Conservation (phyloP, 37 sponge, comb jelly and placozoan species). For the Beroe forskalii region DNA sequence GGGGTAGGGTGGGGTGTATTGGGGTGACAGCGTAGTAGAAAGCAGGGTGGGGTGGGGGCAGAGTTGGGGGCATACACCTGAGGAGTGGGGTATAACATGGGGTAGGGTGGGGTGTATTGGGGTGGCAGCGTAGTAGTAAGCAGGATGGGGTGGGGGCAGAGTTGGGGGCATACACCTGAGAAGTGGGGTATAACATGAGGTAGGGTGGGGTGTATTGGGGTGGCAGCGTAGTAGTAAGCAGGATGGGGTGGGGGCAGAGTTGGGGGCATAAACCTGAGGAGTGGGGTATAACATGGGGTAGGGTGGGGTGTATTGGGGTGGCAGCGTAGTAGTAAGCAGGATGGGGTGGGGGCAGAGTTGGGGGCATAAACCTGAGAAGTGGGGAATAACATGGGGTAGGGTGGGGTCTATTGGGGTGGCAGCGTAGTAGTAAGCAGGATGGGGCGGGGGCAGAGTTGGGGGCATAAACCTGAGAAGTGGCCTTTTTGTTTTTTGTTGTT, state of each 20-base stretch:
- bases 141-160: background rate
- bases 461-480: background rate
- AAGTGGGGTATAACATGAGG: background rate
- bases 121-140: background rate
- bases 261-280: constrained; percentile 19
- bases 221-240: too few relatives aligned
- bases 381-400: background rate
- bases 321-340: background rate
- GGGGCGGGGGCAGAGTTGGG: background rate
- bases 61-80: too few relatives aligned
- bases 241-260: background rate
- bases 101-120: background rate
- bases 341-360: background rate
- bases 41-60: too few relatives aligned
- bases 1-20: too few relatives aligned
- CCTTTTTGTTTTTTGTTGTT: too few relatives aligned
- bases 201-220: background rate
- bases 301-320: too few relatives aligned
- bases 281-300: background rate
- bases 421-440: background rate
- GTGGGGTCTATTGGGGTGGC: too few relatives aligned
- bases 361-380: background rate
- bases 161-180: constrained; percentile 24
- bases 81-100: too few relatives aligned
- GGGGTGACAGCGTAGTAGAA: too few relatives aligned